A percentile compares a stretch with the other conserved stretches of the same genome.
Evolutionary conservation across 2,113 vertebrate genomes (phyloP).

Genomic region (Lamprotornis superbus): DNA sequence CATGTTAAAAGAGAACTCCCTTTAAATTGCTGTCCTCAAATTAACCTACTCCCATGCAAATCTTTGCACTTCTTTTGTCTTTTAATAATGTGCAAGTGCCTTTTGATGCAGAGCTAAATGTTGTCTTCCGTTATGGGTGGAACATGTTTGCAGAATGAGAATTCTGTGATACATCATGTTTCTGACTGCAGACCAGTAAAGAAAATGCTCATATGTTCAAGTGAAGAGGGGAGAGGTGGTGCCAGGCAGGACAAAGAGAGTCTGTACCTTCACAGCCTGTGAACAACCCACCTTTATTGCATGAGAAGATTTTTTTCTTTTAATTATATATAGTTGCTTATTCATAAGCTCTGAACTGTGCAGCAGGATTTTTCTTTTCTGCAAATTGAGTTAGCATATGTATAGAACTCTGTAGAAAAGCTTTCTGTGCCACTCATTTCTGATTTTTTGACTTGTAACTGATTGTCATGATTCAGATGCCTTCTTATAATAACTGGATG

Average conservation of each 20-base stretch:
- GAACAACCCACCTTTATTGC: not conserved
- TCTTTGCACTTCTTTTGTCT: constrained; percentile 29
- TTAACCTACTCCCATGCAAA: constrained; percentile 21
- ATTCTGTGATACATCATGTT: not conserved
- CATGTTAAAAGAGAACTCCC: constrained; percentile 37
- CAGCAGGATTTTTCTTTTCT: not conserved
- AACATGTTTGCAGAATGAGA: constrained; percentile 1
- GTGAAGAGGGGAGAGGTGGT: not conserved
- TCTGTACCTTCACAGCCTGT: not conserved
- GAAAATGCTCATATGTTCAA: not conserved
- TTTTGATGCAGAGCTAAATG: constrained; percentile 22
- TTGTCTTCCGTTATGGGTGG: constrained; percentile 14
- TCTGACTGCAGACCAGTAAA: not conserved
- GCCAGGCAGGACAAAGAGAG: not conserved
- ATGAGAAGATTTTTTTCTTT: not conserved
- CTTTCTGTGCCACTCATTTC: not conserved
- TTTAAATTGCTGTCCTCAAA: constrained; percentile 5
- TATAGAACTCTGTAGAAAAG: not conserved
- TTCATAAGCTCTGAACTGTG: not conserved
- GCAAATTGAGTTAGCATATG: not conserved
- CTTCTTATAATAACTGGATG: not conserved
- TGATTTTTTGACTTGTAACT: not conserved
- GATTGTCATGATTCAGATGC: not conserved
- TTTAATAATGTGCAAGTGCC: not conserved
- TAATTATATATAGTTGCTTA: not conserved